Evolutionary conservation across 2,888 invertebrate genomes (phyloP), one percentile per base, ranked within the genome.

Genomic region (Scaptodrosophila latifasciaeformis): DNA sequence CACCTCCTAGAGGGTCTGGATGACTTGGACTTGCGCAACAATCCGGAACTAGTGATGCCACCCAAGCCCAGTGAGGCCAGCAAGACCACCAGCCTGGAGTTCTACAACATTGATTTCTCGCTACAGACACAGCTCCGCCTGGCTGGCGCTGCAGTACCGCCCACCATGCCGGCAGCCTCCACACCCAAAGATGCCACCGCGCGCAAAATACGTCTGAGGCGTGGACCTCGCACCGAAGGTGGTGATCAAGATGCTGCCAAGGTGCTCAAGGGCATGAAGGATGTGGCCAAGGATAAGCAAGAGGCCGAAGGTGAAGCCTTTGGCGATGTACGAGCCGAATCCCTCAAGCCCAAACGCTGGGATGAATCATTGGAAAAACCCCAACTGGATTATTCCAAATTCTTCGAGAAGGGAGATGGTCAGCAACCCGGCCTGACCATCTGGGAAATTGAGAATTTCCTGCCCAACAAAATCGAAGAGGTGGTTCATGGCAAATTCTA

Each of bases 381-480:
- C 0, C 94, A 96, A 35, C 86, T 99, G 50, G 96, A 99, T 87
- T 99, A 99, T 87, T 97, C 97, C 0, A 97, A 98, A 86, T 95
- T 98, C 86, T 99, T 98, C 85, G 98, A 95, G 77, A 95, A 95
- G 67, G 96, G 95, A 72, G 96, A 97, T 0, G 99, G 99, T 0
- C 96, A 96, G 83, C 89, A 93, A 49, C 93, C 96, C 0, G 97
- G 98, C 1, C 82, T 99, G 27, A 93, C 94, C 19, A 93, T 98
- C 58, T 99, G 99, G 99, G 99, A 99, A 88, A 99, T 99, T 60
- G 99, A 99, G 86, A 99, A 99, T 87, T 99, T 99, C 86, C 88
- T 99, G 63, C 99, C 99, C 0, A 97, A 97, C 83, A 93, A 93
- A 77, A 92, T 99, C 37, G 95, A 95, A 49, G 95, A 96, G 90